These are phyloP conservation scores for Ochropacha duplaris DNA, from an alignment of 2,888 invertebrate genomes.

Conservation along the genomic window DNA sequence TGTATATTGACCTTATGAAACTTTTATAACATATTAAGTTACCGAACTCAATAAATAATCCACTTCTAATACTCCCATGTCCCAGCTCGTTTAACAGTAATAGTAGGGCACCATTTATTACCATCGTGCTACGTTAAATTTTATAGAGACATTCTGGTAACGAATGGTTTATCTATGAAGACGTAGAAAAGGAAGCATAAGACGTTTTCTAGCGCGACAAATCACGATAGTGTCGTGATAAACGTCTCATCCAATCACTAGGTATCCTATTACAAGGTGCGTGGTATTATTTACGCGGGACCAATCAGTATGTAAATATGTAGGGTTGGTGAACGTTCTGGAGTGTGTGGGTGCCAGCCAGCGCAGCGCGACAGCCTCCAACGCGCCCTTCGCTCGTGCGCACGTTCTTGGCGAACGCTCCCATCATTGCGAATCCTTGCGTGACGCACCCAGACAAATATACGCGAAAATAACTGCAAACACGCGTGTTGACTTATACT, in stretches of 20 bases:
- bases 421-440: conserved; percentile 22
- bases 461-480: conserved; percentile 13
- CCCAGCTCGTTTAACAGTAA: background rate
- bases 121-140: conserved; percentile 4
- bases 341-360: conserved; percentile 70
- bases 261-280: conserved; percentile 66
- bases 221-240: conserved; percentile 72
- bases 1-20: background rate
- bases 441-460: conserved; percentile 17
- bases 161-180: conserved; percentile 53
- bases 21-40: background rate
- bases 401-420: conserved; percentile 51
- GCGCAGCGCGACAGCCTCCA: conserved; percentile 62
- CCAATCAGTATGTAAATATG: conserved; percentile 80
- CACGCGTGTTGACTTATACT: conserved; percentile 24
- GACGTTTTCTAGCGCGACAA: conserved; percentile 53
- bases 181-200: conserved; percentile 43
- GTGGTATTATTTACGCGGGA: conserved; percentile 66
- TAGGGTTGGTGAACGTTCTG: conserved; percentile 78
- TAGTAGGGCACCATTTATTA: conserved; percentile 3
- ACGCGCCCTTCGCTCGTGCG: conserved; percentile 69
- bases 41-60: background rate
- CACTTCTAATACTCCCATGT: background rate
- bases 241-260: conserved; percentile 61
- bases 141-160: conserved; percentile 60